Evolutionary conservation across 2,113 vertebrate species (phyloP), one percentile per base, ranked within the genome.

Genomic region (Periophthalmodon schlosseri): DNA sequence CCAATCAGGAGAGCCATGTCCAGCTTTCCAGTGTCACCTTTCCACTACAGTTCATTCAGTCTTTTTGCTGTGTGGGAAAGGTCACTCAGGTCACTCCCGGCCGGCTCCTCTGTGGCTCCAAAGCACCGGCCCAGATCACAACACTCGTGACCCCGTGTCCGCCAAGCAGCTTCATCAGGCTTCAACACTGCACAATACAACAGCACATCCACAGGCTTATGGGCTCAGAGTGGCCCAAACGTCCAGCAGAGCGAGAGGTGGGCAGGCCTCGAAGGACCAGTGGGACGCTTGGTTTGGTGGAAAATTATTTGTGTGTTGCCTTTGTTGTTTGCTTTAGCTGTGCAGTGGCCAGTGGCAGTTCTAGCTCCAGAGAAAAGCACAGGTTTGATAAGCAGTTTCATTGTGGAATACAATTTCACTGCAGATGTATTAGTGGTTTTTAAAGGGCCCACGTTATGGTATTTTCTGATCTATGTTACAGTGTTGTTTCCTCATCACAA

Each of bases 81-180:
- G 72, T 82, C 69, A 60, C 68, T 7, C 36, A 20, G 57, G 72
- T 82, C 72, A 65, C 74, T 7, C 54, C n/a, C 70, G n/a, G 67
- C 74, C 28, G 28, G 68, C 65, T 72, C 64, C 72, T 65, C 65
- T 60, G 72, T 67, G 63, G 39, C 73, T 71, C 36, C 0, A 57
- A 56, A 73, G 67, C 47, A 52, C 75, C 52, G 76, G 28, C 50
- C 28, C 49, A 33, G 28, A 70, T 78, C 73, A 70, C 57, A 78
- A 75, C 78, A 78, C 72, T 75, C 72, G 72, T 76, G 79, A 78
- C 68, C 66, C 68, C 72, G 57, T 74, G 49, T 47, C 52, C 60
- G 28, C 73, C 52, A 68, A 75, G 63, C 68, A 47, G 70, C 71
- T 82, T 78, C 46, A 79, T 82, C 66, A 47, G 69, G 66, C 76